Evolutionary conservation across 2,888 invertebrate genomes (phyloP), one percentile per base, ranked within the genome.

Genomic region (Tinea pellionella): DNA sequence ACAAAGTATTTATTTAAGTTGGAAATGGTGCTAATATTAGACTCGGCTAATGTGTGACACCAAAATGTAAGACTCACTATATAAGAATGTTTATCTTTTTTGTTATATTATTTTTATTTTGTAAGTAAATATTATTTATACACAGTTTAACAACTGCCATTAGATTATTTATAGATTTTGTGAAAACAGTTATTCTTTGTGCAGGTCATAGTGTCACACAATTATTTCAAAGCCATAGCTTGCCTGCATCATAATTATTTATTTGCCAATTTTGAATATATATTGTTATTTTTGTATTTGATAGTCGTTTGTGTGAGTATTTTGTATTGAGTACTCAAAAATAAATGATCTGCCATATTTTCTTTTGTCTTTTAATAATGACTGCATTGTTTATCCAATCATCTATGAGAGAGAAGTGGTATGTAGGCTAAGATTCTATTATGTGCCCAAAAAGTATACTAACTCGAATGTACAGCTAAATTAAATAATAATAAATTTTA

Each of bases 391-490:
- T 78, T 77, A 79, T 75, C 73, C 79, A 80, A 78, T 70, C 76
- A 75, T 47, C 47, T 47, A 47, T 47, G 47, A 74, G 75, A 75
- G 72, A 71, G 76, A 73, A 67, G 75, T 73, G 78, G 78, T 78
- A 80, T 73, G 73, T 86, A 83, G 82, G 75, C 69, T 86, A 85
- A 86, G 85, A 76, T 82, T 78, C 75, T 77, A 79, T 78, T 80
- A 86, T 86, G 82, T 86, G 85, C 87, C 87, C 85, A 85, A 85
- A 75, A 84, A 81, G 76, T 85, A 86, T 86, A 88, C 88, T 88
- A 88, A 88, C 88, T 87, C 83, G 82, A 87, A 86, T 88, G 88
- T 88, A 88, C 88, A 88, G 88, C 86, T 86, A 87, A 85, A 82
- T 85, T 80, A 88, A 62, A 56, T 47, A 61, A 18, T 56, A 43